Conservation (phyloP, 2,797 vertebrate species). For the Graptemys geographica region DNA sequence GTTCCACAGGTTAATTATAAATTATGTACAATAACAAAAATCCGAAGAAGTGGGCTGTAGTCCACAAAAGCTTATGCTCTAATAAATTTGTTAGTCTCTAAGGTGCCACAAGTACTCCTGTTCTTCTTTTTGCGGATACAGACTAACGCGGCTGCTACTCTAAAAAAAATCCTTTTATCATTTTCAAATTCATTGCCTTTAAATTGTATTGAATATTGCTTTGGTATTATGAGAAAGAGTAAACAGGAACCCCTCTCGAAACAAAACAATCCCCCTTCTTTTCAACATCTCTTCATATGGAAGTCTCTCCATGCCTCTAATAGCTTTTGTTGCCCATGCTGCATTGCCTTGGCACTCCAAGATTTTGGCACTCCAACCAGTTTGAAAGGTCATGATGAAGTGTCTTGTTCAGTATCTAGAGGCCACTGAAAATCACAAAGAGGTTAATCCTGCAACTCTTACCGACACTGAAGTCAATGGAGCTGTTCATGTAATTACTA, state of each 20-base stretch:
- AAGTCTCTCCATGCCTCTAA: not conserved
- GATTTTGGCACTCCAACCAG: not conserved
- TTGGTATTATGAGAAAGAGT: not conserved
- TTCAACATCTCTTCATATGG: not conserved
- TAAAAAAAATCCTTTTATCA: not conserved
- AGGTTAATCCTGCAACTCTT: not conserved
- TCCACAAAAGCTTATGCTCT: no score
- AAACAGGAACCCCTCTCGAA: not conserved
- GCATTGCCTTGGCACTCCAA: not conserved
- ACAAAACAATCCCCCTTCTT: not conserved
- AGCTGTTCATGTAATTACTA: not conserved
- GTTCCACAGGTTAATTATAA: not conserved
- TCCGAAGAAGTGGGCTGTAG: no score
- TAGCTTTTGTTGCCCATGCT: not conserved
- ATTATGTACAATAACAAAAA: not conserved
- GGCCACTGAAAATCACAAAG: not conserved
- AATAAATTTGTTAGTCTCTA: no score
- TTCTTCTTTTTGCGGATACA: no score
- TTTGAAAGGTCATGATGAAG: not conserved
- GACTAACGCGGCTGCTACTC: no score
- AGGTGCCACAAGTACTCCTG: no score
- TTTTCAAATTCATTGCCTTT: not conserved
- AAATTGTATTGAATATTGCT: not conserved
- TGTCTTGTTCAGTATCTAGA: not conserved
- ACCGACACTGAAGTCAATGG: not conserved